These are phyloP conservation scores for Heloderma charlesbogerti DNA, from an alignment of 2,113 vertebrate genomes.

Conservation along the genomic window DNA sequence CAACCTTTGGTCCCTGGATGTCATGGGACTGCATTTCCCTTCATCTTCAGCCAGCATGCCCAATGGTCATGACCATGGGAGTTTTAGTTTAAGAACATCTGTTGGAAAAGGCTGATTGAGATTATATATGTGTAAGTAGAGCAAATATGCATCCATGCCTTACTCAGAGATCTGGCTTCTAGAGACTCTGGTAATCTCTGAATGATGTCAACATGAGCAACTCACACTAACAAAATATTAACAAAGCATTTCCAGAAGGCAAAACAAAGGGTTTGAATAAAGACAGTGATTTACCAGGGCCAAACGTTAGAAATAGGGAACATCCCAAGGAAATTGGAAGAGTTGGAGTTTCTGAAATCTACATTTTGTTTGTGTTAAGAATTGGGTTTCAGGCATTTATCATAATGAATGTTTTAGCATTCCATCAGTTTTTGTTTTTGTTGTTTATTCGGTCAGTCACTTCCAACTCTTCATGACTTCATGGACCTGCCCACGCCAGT, in stretches of 20 bases:
- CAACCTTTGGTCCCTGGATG: background rate
- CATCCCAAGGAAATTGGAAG: background rate
- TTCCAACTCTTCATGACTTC: too few species aligned
- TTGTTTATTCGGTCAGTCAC: too few species aligned
- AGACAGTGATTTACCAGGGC: background rate
- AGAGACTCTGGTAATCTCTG: background rate
- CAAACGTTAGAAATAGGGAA: background rate
- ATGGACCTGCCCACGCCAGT: too few species aligned
- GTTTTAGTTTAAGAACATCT: background rate
- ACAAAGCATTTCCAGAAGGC: background rate
- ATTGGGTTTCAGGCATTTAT: constrained; percentile 39
- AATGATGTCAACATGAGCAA: background rate
- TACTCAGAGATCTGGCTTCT: background rate
- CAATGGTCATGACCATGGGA: background rate
- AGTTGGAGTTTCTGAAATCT: background rate
- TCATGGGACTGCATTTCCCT: background rate
- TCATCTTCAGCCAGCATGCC: background rate
- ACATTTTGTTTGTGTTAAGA: constrained; percentile 57
- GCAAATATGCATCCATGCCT: background rate
- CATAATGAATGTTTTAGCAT: constrained; percentile 47
- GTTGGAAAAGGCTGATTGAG: too few species aligned
- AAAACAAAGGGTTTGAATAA: background rate
- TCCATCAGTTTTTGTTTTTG: too few species aligned
- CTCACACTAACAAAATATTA: background rate
- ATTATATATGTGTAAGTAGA: background rate